Base-by-base conservation (phyloP, 2,888 invertebrate species). In the Leucozona laternaria region DNA sequence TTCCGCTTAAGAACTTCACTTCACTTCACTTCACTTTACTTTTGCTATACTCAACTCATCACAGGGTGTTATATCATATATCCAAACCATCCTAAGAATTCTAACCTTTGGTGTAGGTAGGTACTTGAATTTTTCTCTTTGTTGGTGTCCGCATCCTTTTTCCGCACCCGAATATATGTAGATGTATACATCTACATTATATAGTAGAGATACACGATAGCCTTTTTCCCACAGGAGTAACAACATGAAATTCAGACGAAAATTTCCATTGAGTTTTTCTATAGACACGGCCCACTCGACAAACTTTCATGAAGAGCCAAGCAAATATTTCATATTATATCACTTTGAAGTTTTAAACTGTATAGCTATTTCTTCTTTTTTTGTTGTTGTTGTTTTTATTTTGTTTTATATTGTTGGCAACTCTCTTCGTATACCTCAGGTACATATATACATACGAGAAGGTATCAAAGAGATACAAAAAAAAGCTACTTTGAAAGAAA, bases 291-390 rank as follows among this genome's bases (percentile, higher is more conserved):
- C 20, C 20, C 34, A 15, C 28, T 64, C 10, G 34, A 17, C 34
- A 22, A 68, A 22, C 28, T 64, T 64, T 45, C 22, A 68, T 48
- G 34, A 50, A 50, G 34, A 50, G 48, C 11, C 22, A 50, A 68
- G 34, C 34, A 37, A 68, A 68, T 34, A 50, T 68, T 50, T 50
- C 50, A 50, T 68, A 68, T 50, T 68, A 68, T 50, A 50, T 50
- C 34, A 50, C 48, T 68, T 50, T 68, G 50, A 50, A 68, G 34
- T 68, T 68, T 68, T 34, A 50, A 68, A 50, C 50, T 31, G 31
- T 48, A 48, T n/a, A n/a, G n/a, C n/a, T 45, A 28, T 45, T 45
- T 45, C 45, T 50, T 7, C 8, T 10, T 20, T 43, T 20, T 58
- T 25, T n/a, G 0, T 28, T 55, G 28, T 55, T 8, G 2, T 25